Evolutionary conservation across 2,888 invertebrate species (phyloP), one percentile per base, ranked within the genome.

Genomic region (Pomacea canaliculata): DNA sequence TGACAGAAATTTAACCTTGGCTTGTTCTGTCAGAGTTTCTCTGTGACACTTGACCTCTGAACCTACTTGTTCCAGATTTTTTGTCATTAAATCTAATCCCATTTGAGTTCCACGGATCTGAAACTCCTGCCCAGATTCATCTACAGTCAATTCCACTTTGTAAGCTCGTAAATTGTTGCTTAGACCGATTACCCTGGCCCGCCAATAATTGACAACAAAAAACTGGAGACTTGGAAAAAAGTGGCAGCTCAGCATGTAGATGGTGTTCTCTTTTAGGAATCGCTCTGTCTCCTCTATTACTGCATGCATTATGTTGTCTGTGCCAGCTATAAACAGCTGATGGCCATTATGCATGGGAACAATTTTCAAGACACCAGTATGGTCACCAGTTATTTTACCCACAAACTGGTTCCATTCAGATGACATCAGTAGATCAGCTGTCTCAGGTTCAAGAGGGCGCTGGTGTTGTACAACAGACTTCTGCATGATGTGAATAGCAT

Each of bases 211-310:
- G 3, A 74, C 75, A 10, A 85, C 48, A 48, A 84, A 81, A 19
- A 62, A 27, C 59, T 75, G 66, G 3, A 76, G 65, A 19, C 72
- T 71, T 48, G 72, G 76, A 12, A 74, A 19, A 63, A 80, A 70
- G 46, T 66, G 49, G 10, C 78, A 62, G 37, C 72, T 66, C 19
- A 78, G 51, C 18, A 63, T 68, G 65, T 74, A 69, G n/a, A 79
- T 69, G 60, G 79, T 79, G 75, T 83, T 81, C 7, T 69, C 68
- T 27, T 73, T 66, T 19, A 83, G 65, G 66, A 81, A 83, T 7
- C 65, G 72, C 46, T 76, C 70, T 2, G 81, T 19, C 7, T 71
- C 72, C 49, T 78, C 79, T 63, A 76, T n/a, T 18, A 76, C 66
- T 5, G 37, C 69, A 59, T 71, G 62, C 18, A 73, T 69, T 62